Percentiles rank a stretch among this genome's conserved stretches.
Conservation (phyloP, 2,888 invertebrate species). For the Anoplius nigerrimus region DNA sequence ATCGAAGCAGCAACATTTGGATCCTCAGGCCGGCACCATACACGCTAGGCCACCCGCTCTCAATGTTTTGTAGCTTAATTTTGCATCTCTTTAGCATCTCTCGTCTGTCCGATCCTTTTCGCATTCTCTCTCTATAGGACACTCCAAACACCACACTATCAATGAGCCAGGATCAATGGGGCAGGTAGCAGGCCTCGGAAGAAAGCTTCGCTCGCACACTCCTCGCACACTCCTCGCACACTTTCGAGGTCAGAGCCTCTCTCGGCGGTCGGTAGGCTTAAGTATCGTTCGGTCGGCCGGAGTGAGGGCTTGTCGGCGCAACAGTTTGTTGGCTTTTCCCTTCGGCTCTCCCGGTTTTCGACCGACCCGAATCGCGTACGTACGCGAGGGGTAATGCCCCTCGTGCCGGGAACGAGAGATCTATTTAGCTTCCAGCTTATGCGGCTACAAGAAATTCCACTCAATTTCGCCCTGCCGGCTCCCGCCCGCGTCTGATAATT, state of each 20-base stretch:
- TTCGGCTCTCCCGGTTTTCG: constrained; percentile 24
- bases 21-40: too few species aligned
- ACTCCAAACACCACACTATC: too few species aligned
- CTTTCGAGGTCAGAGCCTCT: neutral
- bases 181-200: too few species aligned
- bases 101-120: too few species aligned
- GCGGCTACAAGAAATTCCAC: neutral
- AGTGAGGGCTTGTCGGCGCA: constrained; percentile 32
- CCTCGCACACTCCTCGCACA: neutral
- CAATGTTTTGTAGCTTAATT: too few species aligned
- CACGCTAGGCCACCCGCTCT: too few species aligned
- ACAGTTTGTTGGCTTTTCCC: constrained; percentile 48
- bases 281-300: too few species aligned
- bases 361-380: neutral
- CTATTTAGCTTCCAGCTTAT: constrained; percentile 18
- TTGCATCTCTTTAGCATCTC: too few species aligned
- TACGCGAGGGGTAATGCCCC: constrained; percentile 7
- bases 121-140: too few species aligned
- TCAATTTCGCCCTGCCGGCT: neutral
- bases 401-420: constrained; percentile 10
- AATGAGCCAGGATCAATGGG: too few species aligned
- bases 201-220: neutral
- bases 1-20: too few species aligned
- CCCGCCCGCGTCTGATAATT: too few species aligned
- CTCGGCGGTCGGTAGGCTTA: neutral